phyloP scores from a whole-genome alignment of 2,797 vertebrate species.

The Diglossa cyanea region DNA sequence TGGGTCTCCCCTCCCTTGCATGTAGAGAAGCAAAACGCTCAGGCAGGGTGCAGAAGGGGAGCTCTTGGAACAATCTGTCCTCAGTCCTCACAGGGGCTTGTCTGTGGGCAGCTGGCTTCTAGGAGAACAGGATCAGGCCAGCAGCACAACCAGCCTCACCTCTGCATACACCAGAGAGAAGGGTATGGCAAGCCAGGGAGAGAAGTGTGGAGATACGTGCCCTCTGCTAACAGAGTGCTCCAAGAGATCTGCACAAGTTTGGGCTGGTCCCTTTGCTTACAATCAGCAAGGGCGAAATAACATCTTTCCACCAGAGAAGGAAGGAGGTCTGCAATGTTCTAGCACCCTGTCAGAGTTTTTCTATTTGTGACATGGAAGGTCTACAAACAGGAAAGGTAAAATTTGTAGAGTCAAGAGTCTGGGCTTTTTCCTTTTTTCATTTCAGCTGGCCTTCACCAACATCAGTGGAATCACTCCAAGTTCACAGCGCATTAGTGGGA shows the following conservation, averaged over 20 bases:
- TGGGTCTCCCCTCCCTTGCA: not conserved
- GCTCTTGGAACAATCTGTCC: not conserved
- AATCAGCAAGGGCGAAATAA: not conserved
- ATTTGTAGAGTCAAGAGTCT: not conserved
- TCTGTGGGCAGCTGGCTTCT: not conserved
- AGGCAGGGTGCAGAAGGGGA: not conserved
- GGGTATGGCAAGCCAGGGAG: not conserved
- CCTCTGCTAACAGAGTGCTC: not conserved
- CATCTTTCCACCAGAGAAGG: not conserved
- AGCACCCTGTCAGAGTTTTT: not conserved
- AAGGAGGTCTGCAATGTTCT: not conserved
- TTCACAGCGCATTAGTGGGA: not conserved
- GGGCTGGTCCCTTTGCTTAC: not conserved
- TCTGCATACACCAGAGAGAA: not conserved
- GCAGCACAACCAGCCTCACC: not conserved
- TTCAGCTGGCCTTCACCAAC: not conserved
- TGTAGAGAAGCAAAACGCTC: not conserved
- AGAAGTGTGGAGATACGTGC: not conserved
- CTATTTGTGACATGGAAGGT: not conserved
- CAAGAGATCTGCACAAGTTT: not conserved
- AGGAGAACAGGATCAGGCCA: not conserved
- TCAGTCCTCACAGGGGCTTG: not conserved
- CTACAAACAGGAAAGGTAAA: not conserved
- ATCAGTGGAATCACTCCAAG: not conserved
- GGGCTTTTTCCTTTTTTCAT: not conserved